These are phyloP conservation scores for Sphyrna mokarran DNA, from an alignment of 2,113 vertebrate genomes.

Conservation along the genomic window DNA sequence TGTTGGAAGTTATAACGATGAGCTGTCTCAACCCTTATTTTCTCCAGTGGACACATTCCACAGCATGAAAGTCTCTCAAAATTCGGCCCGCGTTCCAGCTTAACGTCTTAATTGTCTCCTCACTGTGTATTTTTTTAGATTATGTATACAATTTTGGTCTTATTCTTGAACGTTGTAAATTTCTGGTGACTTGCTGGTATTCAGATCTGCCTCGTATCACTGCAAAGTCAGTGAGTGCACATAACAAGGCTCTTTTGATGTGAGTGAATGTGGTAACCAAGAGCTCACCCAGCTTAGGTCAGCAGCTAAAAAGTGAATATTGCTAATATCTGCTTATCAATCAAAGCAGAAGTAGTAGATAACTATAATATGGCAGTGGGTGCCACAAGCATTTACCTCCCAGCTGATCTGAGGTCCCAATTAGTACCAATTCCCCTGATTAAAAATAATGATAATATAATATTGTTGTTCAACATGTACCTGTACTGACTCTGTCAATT, in stretches of 20 bases:
- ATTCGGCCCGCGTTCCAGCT: neutral
- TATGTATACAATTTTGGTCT: conserved; percentile 24
- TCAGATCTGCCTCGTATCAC: conserved; percentile 28
- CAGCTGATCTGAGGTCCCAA: neutral
- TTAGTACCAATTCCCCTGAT: neutral
- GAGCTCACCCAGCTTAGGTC: neutral
- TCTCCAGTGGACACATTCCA: conserved; percentile 9
- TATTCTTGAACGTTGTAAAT: conserved; percentile 22
- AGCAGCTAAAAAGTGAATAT: neutral
- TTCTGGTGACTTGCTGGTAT: conserved; percentile 24
- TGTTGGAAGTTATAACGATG: conserved; percentile 9
- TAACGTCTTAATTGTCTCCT: conserved; percentile 9
- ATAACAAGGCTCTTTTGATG: neutral
- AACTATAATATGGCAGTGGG: neutral
- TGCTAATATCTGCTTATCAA: neutral
- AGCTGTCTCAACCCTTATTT: conserved; percentile 2
- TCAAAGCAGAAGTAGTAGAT: neutral
- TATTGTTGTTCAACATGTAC: neutral
- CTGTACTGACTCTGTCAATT: neutral
- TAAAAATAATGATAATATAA: neutral
- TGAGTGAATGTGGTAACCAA: neutral
- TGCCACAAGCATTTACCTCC: neutral
- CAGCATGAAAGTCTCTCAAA: conserved; percentile 16
- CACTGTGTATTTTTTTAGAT: neutral
- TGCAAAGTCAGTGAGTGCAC: conserved; percentile 15